Conservation (phyloP, 2,888 invertebrate genomes). For the Agonopterix alstromeriana region DNA sequence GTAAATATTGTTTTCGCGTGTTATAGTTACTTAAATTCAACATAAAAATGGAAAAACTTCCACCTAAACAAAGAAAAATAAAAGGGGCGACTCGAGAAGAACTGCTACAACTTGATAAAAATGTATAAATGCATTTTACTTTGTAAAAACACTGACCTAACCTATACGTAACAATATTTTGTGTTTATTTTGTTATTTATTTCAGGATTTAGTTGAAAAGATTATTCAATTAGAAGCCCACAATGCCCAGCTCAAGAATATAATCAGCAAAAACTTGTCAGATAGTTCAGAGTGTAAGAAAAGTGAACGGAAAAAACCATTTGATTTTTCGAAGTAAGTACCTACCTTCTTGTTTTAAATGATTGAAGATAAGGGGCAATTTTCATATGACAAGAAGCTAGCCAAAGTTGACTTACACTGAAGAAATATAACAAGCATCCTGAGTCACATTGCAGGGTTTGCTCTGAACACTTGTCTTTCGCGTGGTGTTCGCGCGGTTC, state of each 20-base stretch:
- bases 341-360: neutral
- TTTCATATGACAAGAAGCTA: too few relatives aligned
- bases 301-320: constrained; percentile 50
- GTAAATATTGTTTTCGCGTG: neutral
- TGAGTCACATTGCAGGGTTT: too few relatives aligned
- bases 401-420: too few relatives aligned
- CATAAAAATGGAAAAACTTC: constrained; percentile 30
- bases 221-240: constrained; percentile 86
- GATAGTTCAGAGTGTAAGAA: constrained; percentile 20
- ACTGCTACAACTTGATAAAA: constrained; percentile 41
- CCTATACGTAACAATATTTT: constrained; percentile 11
- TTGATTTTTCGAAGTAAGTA: constrained; percentile 79
- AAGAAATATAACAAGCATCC: too few relatives aligned
- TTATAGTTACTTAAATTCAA: neutral
- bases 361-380: too few relatives aligned
- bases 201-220: constrained; percentile 82
- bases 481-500: too few relatives aligned
- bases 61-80: constrained; percentile 35
- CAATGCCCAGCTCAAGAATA: constrained; percentile 85
- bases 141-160: constrained; percentile 14
- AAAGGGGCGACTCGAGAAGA: constrained; percentile 34
- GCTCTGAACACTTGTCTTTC: too few relatives aligned
- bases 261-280: constrained; percentile 73
- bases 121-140: constrained; percentile 23
- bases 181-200: constrained; percentile 19